These are phyloP conservation scores for Pelusios castaneus DNA, from an alignment of 2,113 vertebrate species.

Conservation along the genomic window DNA sequence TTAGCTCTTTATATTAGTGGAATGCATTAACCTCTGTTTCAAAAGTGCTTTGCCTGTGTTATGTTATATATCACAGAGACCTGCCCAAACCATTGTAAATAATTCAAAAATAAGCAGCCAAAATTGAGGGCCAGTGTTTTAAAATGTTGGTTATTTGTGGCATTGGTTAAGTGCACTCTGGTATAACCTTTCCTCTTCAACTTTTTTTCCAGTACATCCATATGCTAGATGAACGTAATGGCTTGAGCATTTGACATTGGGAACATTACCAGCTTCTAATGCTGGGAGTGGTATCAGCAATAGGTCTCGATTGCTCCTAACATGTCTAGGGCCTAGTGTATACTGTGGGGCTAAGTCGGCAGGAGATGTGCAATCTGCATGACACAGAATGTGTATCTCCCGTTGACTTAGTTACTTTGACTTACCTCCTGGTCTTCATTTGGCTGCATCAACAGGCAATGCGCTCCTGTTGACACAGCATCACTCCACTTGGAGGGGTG, in stretches of 20 bases:
- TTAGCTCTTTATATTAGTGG: slow-evolving; percentile 45
- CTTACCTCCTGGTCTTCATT: too few relatives aligned
- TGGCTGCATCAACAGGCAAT: too few relatives aligned
- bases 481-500: too few relatives aligned
- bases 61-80: slow-evolving; percentile 27
- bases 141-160: slow-evolving; percentile 23
- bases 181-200: not conserved
- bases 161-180: not conserved
- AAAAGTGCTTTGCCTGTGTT: slow-evolving; percentile 52
- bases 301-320: not conserved
- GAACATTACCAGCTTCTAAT: not conserved
- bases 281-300: not conserved
- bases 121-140: slow-evolving; percentile 25
- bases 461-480: too few relatives aligned
- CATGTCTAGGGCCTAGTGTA: too few relatives aligned
- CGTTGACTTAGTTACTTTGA: too few relatives aligned
- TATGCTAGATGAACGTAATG: not conserved
- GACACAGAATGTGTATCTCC: too few relatives aligned
- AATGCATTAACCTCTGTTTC: slow-evolving; percentile 55
- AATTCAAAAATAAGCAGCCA: slow-evolving; percentile 49
- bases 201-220: not conserved
- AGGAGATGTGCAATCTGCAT: too few relatives aligned
- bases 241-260: not conserved
- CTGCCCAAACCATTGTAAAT: slow-evolving; percentile 57
- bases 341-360: too few relatives aligned